A percentile compares a stretch with the other conserved stretches of the same genome.
Evolutionary conservation across 1,140 invertebrate species (phyloP).

Genomic region (Phymorhynchus buccinoides): DNA sequence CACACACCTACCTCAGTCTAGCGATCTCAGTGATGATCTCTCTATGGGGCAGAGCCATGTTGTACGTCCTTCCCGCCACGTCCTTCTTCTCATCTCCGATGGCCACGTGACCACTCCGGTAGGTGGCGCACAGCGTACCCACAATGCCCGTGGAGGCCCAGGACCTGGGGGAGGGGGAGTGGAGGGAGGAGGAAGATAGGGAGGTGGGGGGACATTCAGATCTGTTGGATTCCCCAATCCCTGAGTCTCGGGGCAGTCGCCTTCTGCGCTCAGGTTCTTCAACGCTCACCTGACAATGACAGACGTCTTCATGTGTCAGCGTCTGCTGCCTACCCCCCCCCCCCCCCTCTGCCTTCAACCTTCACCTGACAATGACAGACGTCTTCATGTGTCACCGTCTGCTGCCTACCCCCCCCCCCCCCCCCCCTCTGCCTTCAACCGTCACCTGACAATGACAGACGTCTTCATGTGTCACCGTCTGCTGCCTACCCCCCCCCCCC

Average conservation of each 20-base stretch:
- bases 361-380: background rate
- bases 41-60: constrained; percentile 34
- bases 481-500: background rate
- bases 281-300: background rate
- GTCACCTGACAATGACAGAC: background rate
- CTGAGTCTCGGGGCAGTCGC: background rate
- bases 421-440: background rate
- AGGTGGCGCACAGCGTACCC: constrained; percentile 43
- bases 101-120: constrained; percentile 30
- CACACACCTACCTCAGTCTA: constrained; percentile 48
- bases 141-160: background rate
- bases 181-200: no score
- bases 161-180: no score
- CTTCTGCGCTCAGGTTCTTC: background rate
- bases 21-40: constrained; percentile 50
- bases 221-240: background rate
- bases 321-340: background rate
- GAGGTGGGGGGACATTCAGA: no score
- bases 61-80: constrained; percentile 46
- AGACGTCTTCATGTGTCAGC: no score
- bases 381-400: no score
- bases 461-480: no score
- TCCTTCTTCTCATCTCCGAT: constrained; percentile 35
- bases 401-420: background rate
- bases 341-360: background rate